These are phyloP conservation scores for Orthosia gracilis DNA, from an alignment of 2,888 invertebrate genomes.

Conservation along the genomic window DNA sequence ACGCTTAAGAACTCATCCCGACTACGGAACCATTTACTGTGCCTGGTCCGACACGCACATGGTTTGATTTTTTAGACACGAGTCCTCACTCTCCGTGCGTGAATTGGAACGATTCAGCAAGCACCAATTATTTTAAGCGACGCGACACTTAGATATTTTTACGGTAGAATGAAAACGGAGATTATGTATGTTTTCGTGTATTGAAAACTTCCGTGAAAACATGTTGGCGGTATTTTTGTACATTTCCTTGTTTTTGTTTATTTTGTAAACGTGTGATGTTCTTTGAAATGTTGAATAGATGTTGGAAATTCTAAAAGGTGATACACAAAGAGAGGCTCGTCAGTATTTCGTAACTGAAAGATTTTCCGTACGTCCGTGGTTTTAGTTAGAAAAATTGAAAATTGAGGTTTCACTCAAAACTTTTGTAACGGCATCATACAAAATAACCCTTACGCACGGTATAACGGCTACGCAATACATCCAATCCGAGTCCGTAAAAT, in stretches of 20 bases:
- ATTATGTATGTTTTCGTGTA: constrained; percentile 19
- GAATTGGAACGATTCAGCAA: constrained; percentile 55
- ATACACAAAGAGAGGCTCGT: neutral
- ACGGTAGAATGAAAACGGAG: constrained; percentile 27
- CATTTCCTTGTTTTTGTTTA: neutral
- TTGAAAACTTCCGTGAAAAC: constrained; percentile 25
- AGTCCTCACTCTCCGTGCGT: constrained; percentile 42
- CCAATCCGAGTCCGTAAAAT: too few relatives aligned
- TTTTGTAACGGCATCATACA: neutral
- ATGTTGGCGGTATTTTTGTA: neutral
- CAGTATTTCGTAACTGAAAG: neutral
- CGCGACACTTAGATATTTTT: constrained; percentile 46
- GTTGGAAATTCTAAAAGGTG: neutral
- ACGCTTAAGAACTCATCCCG: neutral
- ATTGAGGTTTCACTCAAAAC: neutral
- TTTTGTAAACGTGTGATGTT: neutral
- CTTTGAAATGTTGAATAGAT: neutral
- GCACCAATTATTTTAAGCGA: constrained; percentile 60
- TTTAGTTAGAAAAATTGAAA: neutral
- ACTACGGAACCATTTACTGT: neutral
- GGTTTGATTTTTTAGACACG: constrained; percentile 30
- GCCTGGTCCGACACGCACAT: neutral
- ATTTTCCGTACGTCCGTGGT: neutral
- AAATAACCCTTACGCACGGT: neutral
- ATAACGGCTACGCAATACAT: too few relatives aligned